Base-by-base conservation (phyloP, 2,888 invertebrate species). In the Platypus cylindrus region DNA sequence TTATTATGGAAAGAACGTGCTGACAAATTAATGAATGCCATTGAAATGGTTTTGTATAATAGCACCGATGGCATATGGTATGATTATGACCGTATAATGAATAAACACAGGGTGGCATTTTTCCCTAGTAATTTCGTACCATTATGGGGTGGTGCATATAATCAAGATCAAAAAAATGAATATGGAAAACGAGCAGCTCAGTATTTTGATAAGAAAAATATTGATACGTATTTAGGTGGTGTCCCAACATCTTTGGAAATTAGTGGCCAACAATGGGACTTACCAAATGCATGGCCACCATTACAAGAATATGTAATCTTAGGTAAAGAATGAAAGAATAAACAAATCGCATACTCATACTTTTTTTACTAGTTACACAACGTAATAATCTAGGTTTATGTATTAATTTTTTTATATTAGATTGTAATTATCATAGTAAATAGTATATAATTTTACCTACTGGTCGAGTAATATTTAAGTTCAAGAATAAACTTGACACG, bases 211-310 rank as follows among this genome's bases (percentile, higher is more conserved):
- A 53, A 37, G 4, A 17, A 46, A 0, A 51, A 55, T 8, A 62
- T 64, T 8, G 58, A 73, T 36, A 53, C 66, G 15, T 74, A 63
- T 20, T 16, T 18, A 13, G 51, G 82, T 2, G 82, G 83, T 5
- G 67, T 80, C 12, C 83, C 83, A 0, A 63, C 76, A 0, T 80
- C 82, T 2, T 50, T 81, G 18, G 60, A 41, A 43, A 59, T 66
- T 11, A 75, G 75, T 7, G 77, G 77, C 1, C 75, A 83, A 55
- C 78, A 85, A 54, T 80, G 84, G 84, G 83, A 84, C 55, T 74
- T 73, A 48, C 82, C 86, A 0, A 86, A 87, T 53, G 83, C 81
- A 0, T 89, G 87, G 87, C 78, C 87, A 0, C 87, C 87, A 4
- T 66, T 83, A 23, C 78, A 85, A 43, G 78, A 79, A 49, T 70